Percentiles rank a stretch among this genome's conserved stretches.
phyloP scores from a whole-genome alignment of 2,113 vertebrate genomes.

The Eira barbara region DNA sequence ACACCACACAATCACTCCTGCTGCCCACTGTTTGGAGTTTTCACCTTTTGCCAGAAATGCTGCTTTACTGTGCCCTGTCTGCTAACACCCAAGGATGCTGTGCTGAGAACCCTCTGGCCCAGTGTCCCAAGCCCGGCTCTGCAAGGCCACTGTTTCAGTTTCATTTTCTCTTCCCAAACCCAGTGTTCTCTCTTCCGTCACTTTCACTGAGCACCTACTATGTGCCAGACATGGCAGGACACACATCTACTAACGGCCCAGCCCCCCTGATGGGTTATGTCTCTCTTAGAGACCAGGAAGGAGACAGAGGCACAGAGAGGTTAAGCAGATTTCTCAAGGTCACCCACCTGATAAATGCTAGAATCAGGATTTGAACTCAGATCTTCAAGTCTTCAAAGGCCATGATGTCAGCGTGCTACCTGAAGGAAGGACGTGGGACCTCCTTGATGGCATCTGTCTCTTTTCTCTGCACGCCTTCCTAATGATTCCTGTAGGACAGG shows the following conservation, averaged over 20 bases:
- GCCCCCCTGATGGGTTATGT: not conserved
- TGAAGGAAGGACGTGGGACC: not conserved
- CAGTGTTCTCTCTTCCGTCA: not conserved
- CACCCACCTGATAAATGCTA: not conserved
- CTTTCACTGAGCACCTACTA: not conserved
- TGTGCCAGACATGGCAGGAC: not conserved
- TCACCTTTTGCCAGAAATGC: not conserved
- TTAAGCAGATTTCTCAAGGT: not conserved
- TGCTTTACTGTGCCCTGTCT: not conserved
- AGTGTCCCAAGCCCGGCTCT: not conserved
- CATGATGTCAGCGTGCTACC: accelerated
- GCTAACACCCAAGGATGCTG: not conserved
- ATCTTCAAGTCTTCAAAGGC: not conserved
- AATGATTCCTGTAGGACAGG: not conserved
- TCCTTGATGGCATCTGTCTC: not conserved
- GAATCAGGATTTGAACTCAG: not conserved
- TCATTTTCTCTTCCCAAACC: not conserved
- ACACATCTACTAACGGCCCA: not conserved
- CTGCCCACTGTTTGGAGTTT: not conserved
- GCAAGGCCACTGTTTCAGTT: not conserved
- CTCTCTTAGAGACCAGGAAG: not conserved
- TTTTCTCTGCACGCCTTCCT: not conserved
- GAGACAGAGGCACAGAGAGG: not conserved
- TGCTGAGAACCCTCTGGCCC: not conserved
- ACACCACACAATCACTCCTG: not conserved